Conservation (phyloP, 1,140 invertebrate species). For the Daktulosphaira vitifoliae region DNA sequence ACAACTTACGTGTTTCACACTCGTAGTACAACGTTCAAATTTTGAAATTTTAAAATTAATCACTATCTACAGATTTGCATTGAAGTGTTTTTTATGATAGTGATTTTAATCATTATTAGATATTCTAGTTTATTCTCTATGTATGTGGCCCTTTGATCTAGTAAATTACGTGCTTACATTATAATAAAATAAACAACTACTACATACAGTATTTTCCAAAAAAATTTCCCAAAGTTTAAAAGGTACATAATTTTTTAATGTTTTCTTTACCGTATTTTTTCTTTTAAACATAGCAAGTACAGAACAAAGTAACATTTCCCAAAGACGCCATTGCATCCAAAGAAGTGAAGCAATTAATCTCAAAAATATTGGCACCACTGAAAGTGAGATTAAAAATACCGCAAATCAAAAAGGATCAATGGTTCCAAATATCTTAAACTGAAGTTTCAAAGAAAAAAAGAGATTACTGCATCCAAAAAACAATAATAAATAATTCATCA, state of each 20-base stretch:
- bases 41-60: no score
- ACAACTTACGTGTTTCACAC: no score
- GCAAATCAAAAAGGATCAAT: conserved; percentile 55
- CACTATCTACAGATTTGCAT: no score
- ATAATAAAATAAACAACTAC: no score
- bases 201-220: no score
- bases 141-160: background rate
- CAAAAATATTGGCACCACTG: conserved; percentile 57
- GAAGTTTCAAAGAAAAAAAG: no score
- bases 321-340: conserved; percentile 54
- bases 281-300: conserved; percentile 53
- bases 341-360: conserved; percentile 57
- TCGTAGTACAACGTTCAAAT: background rate
- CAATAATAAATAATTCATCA: no score
- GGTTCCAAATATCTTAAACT: conserved; percentile 41
- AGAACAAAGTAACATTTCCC: conserved; percentile 60
- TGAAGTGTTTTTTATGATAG: no score
- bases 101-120: no score
- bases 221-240: no score
- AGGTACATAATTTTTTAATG: background rate
- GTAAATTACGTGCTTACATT: background rate
- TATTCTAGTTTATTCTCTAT: background rate
- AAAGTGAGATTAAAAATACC: conserved; percentile 52
- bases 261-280: conserved; percentile 22
- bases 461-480: no score